Percentiles rank a stretch among this genome's conserved stretches.
Conservation (phyloP, 2,888 invertebrate genomes). For the Cotesia congregata region DNA sequence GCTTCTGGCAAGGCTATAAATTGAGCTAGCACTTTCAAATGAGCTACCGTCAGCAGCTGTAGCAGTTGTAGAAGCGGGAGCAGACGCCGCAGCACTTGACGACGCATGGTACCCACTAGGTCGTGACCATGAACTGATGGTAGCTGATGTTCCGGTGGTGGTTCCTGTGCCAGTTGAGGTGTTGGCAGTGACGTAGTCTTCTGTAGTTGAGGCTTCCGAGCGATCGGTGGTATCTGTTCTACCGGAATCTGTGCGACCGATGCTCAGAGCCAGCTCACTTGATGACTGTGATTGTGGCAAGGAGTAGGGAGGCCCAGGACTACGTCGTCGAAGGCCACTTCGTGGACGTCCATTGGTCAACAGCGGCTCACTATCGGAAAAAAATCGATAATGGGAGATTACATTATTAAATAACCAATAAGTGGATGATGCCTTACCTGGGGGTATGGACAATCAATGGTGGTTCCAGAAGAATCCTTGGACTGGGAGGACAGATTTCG, state of each 20-base stretch:
- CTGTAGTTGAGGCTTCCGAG: conserved; percentile 90
- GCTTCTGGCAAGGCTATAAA: conserved; percentile 83
- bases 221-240: conserved; percentile 82
- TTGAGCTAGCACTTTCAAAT: conserved; percentile 88
- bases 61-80: conserved; percentile 63
- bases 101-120: conserved; percentile 66
- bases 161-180: conserved; percentile 73
- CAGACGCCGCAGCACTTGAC: conserved; percentile 59
- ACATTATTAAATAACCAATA: conserved; percentile 69
- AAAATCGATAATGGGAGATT: conserved; percentile 71
- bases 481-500: conserved; percentile 61
- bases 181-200: conserved; percentile 91
- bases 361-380: conserved; percentile 62
- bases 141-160: conserved; percentile 66
- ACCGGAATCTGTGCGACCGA: conserved; percentile 81
- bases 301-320: conserved; percentile 60
- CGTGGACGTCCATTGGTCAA: conserved; percentile 59
- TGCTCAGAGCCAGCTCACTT: conserved; percentile 70
- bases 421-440: conserved; percentile 50
- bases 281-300: conserved; percentile 68
- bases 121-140: conserved; percentile 72
- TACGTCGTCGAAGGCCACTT: conserved; percentile 62
- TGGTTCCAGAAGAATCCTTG: conserved; percentile 63
- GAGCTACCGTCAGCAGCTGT: conserved; percentile 80
- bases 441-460: conserved; percentile 58